These are phyloP conservation scores for Clamator glandarius DNA, from an alignment of 2,797 vertebrate species.

Conservation along the genomic window DNA sequence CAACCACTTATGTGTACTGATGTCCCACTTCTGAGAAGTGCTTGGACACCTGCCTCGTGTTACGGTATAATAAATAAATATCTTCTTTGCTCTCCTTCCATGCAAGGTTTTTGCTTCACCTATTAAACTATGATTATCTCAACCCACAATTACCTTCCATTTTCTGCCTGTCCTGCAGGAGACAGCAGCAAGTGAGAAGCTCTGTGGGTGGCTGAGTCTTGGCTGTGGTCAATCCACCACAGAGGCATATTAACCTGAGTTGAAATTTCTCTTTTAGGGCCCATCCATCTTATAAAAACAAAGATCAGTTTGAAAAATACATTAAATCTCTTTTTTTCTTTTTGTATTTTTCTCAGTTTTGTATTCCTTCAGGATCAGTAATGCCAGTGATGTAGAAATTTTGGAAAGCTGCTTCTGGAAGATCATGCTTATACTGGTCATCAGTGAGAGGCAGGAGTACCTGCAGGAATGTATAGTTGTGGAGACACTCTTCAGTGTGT, in stretches of 20 bases:
- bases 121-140: not conserved
- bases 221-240: not conserved
- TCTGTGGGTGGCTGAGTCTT: not conserved
- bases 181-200: not conserved
- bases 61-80: not conserved
- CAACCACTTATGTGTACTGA: rapidly evolving
- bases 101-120: not conserved
- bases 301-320: not conserved
- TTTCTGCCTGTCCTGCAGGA: not conserved
- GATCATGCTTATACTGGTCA: not conserved
- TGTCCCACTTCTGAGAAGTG: not conserved
- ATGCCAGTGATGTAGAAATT: not conserved
- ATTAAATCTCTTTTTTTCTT: not conserved
- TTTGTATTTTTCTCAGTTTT: not conserved
- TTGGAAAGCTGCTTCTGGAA: not conserved
- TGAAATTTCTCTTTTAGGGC: not conserved
- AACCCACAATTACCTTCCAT: not conserved
- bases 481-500: not conserved
- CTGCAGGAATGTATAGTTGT: not conserved
- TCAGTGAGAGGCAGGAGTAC: not conserved
- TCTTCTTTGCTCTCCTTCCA: not conserved
- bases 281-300: not conserved
- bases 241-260: not conserved
- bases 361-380: not conserved
- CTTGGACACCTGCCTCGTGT: not conserved